Evolutionary conservation across 1,140 invertebrate species (phyloP), one percentile per base, ranked within the genome.

Genomic region (Zaprionus lachaisei): DNA sequence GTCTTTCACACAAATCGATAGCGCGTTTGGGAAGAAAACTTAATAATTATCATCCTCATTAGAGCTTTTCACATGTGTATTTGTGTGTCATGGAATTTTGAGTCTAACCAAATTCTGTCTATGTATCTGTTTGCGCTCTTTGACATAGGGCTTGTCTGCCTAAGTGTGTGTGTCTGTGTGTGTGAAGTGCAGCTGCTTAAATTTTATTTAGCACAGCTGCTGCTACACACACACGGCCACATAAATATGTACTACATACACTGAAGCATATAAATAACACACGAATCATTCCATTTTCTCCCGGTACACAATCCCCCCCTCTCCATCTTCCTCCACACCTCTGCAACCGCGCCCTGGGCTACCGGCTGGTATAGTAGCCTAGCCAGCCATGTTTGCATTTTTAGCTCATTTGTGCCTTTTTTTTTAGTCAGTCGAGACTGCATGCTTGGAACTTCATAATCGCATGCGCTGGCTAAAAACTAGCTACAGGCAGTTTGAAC

Each of bases 401-500:
- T 65, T 51, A 17, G 47, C 54, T 80, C 44, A 64, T 68, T 69
- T 83, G 49, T 44, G 63, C 15, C 64, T 67, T 55, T 66, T 55
- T 66, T 66, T 67, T 67, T 67, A 67, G 37, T 67, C 54, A 56
- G 24, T 9, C 54, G 26, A 55, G 26, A 55, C 55, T 71, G 61
- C 74, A 72, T 66, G 69, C 47, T 55, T 61, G 38, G n/a, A 62
- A 67, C 68, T 72, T 72, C 65, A 65, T 71, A 76, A 64, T 73
- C 68, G 73, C 72, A 76, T 83, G 66, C 76, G 66, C 51, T 68
- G 49, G 72, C 64, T 75, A 65, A 83, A 81, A 85, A 85, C 82
- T 85, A 85, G 79, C 74, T 79, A 77, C n/a, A 81, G 60, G 82
- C 82, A 72, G 82, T 85, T 85, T 76, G 26, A 85, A 85, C 79